phyloP scores from a whole-genome alignment of 2,797 vertebrate genomes.

The Eutrigla gurnardus region DNA sequence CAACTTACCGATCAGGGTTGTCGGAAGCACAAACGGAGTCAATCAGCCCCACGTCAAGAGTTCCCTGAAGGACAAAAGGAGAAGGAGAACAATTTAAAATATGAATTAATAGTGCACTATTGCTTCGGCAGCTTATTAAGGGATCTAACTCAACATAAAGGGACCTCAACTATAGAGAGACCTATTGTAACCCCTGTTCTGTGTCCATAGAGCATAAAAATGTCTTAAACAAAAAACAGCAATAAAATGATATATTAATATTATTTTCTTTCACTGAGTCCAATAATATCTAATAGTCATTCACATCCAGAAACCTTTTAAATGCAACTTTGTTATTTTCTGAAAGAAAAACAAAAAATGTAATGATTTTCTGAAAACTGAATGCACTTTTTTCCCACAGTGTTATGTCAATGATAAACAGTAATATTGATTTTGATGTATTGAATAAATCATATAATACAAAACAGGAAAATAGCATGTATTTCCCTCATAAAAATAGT shows the following conservation, averaged over 20 bases:
- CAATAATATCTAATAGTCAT: background rate
- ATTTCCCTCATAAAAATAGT: too few relatives aligned
- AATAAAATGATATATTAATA: background rate
- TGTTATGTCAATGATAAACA: background rate
- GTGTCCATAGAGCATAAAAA: background rate
- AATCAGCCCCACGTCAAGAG: conserved; percentile 89
- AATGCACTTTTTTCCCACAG: background rate
- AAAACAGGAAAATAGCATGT: too few relatives aligned
- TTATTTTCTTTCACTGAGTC: background rate
- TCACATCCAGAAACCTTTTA: background rate
- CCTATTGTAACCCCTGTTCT: background rate
- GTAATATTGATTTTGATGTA: background rate
- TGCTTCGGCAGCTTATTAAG: background rate
- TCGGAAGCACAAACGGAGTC: conserved; percentile 91
- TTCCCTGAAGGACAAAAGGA: conserved; percentile 77
- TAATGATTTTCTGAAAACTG: background rate
- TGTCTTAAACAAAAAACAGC: background rate
- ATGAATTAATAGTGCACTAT: background rate
- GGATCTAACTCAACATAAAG: background rate
- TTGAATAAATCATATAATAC: background rate
- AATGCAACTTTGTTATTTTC: background rate
- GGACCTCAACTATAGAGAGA: background rate
- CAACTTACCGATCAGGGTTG: conserved; percentile 87
- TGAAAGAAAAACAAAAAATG: background rate
- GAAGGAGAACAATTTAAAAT: background rate